These are phyloP conservation scores for Rhinolophus sinicus DNA, from an alignment of 2,113 vertebrate genomes.

Conservation along the genomic window DNA sequence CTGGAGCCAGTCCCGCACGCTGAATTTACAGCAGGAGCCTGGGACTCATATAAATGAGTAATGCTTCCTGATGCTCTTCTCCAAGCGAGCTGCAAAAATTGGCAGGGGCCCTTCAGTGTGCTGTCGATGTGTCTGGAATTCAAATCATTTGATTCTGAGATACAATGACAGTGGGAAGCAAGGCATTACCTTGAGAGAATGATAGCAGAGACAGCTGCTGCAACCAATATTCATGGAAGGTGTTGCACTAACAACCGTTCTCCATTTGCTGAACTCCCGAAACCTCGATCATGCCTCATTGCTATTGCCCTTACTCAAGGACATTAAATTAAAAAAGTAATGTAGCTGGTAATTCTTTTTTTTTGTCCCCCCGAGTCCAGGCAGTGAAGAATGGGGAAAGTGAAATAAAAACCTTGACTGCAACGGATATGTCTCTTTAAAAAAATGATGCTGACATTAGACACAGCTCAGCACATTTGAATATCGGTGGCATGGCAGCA, in stretches of 20 bases:
- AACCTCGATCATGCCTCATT: conserved; percentile 71
- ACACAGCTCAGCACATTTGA: conserved; percentile 59
- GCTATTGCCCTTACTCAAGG: conserved; percentile 83
- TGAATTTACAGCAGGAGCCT: conserved; percentile 83
- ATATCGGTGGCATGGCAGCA: background rate
- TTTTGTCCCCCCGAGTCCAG: conserved; percentile 52
- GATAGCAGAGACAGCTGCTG: conserved; percentile 76
- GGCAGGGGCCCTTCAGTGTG: conserved; percentile 85
- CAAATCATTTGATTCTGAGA: conserved; percentile 85
- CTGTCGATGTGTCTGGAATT: conserved; percentile 87
- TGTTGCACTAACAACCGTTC: conserved; percentile 67
- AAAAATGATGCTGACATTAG: conserved; percentile 79
- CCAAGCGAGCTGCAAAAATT: conserved; percentile 82
- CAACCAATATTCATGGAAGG: conserved; percentile 58
- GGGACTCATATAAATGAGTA: conserved; percentile 87
- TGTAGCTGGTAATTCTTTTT: conserved; percentile 77
- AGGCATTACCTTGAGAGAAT: conserved; percentile 82
- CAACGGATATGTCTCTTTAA: conserved; percentile 76
- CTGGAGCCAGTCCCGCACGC: conserved; percentile 78
- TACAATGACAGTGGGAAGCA: conserved; percentile 81
- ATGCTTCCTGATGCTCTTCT: conserved; percentile 83
- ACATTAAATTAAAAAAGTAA: conserved; percentile 84
- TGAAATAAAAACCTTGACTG: conserved; percentile 80
- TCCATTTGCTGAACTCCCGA: conserved; percentile 47
- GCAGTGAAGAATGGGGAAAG: conserved; percentile 83